A percentile compares a stretch with the other conserved stretches of the same genome.
Conservation (phyloP, 1,140 invertebrate genomes). For the Drosophila grimshawi region DNA sequence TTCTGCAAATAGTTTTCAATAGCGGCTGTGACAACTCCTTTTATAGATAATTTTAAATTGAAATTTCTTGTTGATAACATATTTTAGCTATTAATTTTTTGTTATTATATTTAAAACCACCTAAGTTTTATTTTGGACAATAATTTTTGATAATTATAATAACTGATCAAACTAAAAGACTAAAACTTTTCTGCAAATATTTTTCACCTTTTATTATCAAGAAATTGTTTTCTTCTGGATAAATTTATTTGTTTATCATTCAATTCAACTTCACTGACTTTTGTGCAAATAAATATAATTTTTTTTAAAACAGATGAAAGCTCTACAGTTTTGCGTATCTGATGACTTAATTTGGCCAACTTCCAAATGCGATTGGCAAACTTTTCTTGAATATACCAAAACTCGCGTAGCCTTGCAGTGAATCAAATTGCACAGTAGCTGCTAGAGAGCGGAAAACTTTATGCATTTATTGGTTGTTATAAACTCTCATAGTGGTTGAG, state of each 20-base stretch:
- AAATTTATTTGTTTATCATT: too few relatives aligned
- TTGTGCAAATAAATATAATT: too few relatives aligned
- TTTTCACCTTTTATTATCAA: too few relatives aligned
- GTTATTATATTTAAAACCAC: not conserved
- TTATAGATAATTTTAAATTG: not conserved
- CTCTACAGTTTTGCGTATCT: not conserved
- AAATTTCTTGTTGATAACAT: constrained; percentile 18
- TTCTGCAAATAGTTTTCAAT: constrained; percentile 3
- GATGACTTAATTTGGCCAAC: not conserved
- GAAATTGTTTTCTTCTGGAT: too few relatives aligned
- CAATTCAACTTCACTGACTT: too few relatives aligned
- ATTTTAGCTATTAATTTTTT: constrained; percentile 6
- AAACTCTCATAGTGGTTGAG: constrained; percentile 51
- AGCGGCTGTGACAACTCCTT: not conserved
- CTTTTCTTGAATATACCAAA: constrained; percentile 10
- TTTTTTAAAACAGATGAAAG: too few relatives aligned
- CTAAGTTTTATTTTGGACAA: not conserved
- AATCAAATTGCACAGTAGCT: constrained; percentile 64
- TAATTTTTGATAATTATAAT: too few relatives aligned
- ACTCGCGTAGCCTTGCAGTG: not conserved
- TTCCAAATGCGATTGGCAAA: not conserved
- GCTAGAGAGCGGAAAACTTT: constrained; percentile 73
- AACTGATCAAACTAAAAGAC: too few relatives aligned
- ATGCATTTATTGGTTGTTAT: constrained; percentile 82
- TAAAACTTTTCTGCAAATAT: too few relatives aligned